These are phyloP conservation scores for Oryzias javanicus DNA, from an alignment of 2,113 vertebrate genomes.

Conservation along the genomic window DNA sequence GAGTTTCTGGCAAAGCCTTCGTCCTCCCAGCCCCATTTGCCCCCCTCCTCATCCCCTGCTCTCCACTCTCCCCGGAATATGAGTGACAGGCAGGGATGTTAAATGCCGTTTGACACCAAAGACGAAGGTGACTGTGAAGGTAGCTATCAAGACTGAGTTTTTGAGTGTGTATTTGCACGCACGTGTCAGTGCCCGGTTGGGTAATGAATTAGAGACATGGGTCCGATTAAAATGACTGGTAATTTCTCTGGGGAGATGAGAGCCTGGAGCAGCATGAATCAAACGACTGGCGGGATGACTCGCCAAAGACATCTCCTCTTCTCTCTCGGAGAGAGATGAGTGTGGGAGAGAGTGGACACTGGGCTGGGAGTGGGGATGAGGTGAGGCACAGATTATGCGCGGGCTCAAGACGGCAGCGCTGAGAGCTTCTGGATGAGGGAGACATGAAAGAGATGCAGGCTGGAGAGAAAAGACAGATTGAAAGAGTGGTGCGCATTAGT, in stretches of 20 bases:
- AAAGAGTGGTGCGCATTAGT: slow-evolving; percentile 45
- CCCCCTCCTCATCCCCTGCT: slow-evolving; percentile 62
- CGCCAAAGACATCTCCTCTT: slow-evolving; percentile 50
- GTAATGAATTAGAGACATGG: slow-evolving; percentile 82
- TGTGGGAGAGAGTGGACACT: slow-evolving; percentile 33
- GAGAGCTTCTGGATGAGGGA: neutral
- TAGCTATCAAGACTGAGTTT: slow-evolving; percentile 56
- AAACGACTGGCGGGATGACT: slow-evolving; percentile 68
- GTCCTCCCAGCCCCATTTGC: slow-evolving; percentile 36
- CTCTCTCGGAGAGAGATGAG: slow-evolving; percentile 21
- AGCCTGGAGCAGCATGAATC: slow-evolving; percentile 76
- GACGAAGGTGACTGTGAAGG: slow-evolving; percentile 75
- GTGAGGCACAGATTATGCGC: neutral
- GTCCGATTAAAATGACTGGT: slow-evolving; percentile 83
- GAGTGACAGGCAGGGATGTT: slow-evolving; percentile 83
- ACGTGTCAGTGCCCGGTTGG: slow-evolving; percentile 62
- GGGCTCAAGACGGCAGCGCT: slow-evolving; percentile 1
- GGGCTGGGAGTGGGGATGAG: slow-evolving; percentile 3
- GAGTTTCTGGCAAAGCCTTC: slow-evolving; percentile 56
- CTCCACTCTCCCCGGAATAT: slow-evolving; percentile 76
- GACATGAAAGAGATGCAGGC: slow-evolving; percentile 6
- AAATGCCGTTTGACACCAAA: slow-evolving; percentile 84
- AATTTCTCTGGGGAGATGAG: slow-evolving; percentile 82
- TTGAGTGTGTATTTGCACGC: slow-evolving; percentile 13
- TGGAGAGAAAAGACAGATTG: slow-evolving; percentile 27